A percentile compares a stretch with the other conserved stretches of the same genome.
These are phyloP conservation scores for Tenthredo livida DNA, from an alignment of 2,888 invertebrate species.

Conservation along the genomic window DNA sequence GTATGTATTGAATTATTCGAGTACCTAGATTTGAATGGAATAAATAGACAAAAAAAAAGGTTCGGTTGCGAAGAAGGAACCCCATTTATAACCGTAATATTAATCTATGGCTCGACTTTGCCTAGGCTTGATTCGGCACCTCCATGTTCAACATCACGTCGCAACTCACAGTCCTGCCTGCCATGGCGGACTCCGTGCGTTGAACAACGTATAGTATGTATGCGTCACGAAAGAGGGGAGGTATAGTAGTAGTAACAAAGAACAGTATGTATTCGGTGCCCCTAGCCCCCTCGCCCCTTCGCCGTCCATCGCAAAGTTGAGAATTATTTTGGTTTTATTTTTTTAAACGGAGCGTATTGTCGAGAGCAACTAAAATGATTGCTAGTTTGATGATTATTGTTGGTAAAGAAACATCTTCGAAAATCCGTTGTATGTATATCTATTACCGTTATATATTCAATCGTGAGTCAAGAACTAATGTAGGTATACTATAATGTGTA, in stretches of 20 bases:
- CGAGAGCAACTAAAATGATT: not conserved
- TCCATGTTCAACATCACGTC: slow-evolving; percentile 26
- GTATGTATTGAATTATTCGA: not conserved
- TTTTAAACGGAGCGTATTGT: not conserved
- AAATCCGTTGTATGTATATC: not conserved
- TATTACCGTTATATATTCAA: slow-evolving; percentile 25
- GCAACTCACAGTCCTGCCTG: slow-evolving; percentile 3
- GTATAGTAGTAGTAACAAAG: slow-evolving; percentile 37
- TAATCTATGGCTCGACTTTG: not conserved
- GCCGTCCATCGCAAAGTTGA: not conserved
- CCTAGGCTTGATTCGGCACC: slow-evolving; percentile 9
- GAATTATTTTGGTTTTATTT: slow-evolving; percentile 7
- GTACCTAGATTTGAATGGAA: not conserved
- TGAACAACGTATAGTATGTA: not conserved
- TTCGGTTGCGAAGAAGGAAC: not conserved
- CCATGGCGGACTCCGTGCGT: not conserved
- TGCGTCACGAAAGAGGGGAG: slow-evolving; percentile 46
- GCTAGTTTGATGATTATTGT: not conserved
- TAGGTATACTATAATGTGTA: not conserved
- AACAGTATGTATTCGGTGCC: slow-evolving; percentile 15
- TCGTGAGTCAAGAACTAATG: not conserved
- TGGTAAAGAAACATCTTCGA: not conserved
- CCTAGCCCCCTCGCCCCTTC: too few relatives aligned
- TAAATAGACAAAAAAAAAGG: not conserved
- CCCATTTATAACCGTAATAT: not conserved